Percentiles rank a stretch among this genome's conserved stretches.
Evolutionary conservation across 1,140 invertebrate genomes (phyloP).

Genomic region (Mamestra configurata): DNA sequence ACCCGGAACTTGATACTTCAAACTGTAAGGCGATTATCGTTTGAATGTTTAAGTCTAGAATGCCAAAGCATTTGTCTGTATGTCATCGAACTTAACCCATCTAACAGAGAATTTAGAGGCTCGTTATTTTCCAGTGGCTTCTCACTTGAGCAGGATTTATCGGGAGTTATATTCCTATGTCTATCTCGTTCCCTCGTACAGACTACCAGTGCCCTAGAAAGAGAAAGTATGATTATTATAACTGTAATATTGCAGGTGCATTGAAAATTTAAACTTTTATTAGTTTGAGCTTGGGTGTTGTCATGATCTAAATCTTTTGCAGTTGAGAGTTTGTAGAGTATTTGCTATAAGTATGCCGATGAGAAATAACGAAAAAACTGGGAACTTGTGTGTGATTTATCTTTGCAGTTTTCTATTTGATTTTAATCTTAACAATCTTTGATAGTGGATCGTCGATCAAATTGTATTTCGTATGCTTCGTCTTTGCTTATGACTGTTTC

Average conservation of each 20-base stretch:
- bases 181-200: neutral
- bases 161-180: conserved; percentile 6
- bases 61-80: neutral
- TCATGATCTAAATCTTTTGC: neutral
- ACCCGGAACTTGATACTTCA: too few relatives aligned
- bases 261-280: conserved; percentile 24
- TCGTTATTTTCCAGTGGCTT: conserved; percentile 52
- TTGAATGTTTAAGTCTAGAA: neutral
- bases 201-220: neutral
- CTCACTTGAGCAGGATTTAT: conserved; percentile 46
- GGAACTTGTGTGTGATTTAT: too few relatives aligned
- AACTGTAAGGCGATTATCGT: too few relatives aligned
- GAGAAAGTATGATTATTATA: neutral
- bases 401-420: too few relatives aligned
- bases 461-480: too few relatives aligned
- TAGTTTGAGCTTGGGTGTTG: conserved; percentile 1
- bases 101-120: conserved; percentile 45
- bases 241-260: conserved; percentile 13
- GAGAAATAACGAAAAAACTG: too few relatives aligned
- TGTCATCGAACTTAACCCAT: conserved; percentile 20
- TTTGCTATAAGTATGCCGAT: neutral
- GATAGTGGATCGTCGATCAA: too few relatives aligned
- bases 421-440: too few relatives aligned
- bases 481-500: too few relatives aligned
- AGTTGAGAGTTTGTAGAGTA: neutral